These are phyloP conservation scores for Hiodon alosoides DNA, from an alignment of 2,113 vertebrate genomes.

Conservation along the genomic window DNA sequence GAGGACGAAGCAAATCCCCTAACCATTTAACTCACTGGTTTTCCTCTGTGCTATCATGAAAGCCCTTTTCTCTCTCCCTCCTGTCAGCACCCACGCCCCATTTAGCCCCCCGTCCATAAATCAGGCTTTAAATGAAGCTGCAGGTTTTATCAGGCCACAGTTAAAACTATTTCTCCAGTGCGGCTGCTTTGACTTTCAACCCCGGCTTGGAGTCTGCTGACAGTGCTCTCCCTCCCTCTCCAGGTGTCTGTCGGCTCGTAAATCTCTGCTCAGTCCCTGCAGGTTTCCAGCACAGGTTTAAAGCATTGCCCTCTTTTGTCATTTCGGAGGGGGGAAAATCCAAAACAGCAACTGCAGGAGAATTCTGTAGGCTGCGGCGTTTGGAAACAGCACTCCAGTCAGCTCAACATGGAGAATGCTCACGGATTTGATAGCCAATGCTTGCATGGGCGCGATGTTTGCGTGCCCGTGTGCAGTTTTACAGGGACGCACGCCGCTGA, in stretches of 20 bases:
- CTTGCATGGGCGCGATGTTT: too few species aligned
- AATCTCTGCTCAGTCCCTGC: slow-evolving; percentile 1
- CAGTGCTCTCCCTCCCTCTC: slow-evolving; percentile 5
- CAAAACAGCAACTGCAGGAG: background rate
- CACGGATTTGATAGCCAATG: too few species aligned
- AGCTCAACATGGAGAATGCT: background rate
- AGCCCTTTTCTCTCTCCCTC: background rate
- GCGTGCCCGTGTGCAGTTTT: background rate
- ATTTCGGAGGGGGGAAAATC: background rate
- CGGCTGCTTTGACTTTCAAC: background rate
- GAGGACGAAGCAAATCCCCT: too few species aligned
- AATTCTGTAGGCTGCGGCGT: background rate
- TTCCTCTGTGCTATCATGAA: too few species aligned
- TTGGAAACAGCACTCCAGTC: background rate
- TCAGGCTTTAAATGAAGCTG: slow-evolving; percentile 13
- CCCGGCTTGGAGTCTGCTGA: background rate
- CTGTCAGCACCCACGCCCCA: slow-evolving; percentile 24
- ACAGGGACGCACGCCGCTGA: background rate
- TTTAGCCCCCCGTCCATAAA: slow-evolving; percentile 12
- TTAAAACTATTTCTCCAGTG: slow-evolving; percentile 2
- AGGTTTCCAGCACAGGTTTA: background rate
- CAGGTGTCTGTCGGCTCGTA: slow-evolving; percentile 15
- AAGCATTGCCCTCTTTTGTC: background rate
- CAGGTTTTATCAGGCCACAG: slow-evolving; percentile 14
- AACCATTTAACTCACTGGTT: too few species aligned